A percentile compares a stretch with the other conserved stretches of the same genome.
Conservation (phyloP, 2,113 vertebrate species). For the cattle (Bos taurus) region ARS-UCD2.0 NC_037333.1:39374501-39375000, state of each 20-base stretch:
- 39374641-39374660: too few relatives aligned
- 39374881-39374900: background rate
- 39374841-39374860: background rate
- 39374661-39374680: too few relatives aligned
- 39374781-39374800: background rate
- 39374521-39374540: background rate
- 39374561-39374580: background rate
- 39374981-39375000: background rate
- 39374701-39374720: background rate
- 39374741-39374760: background rate
- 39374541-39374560: background rate
- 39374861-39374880: background rate
- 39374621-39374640: too few relatives aligned
- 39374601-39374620: background rate
- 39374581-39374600: background rate
- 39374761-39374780: background rate
- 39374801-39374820: background rate
- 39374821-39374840: background rate
- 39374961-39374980: background rate
- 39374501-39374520: background rate
- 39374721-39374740: background rate
- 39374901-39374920: background rate
- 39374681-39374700: background rate
- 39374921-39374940: background rate
- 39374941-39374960: background rate